Percentiles rank a stretch among this genome's conserved stretches.
These are phyloP conservation scores for Heterochromis multidens DNA, from an alignment of 2,113 vertebrate species.

Conservation along the genomic window DNA sequence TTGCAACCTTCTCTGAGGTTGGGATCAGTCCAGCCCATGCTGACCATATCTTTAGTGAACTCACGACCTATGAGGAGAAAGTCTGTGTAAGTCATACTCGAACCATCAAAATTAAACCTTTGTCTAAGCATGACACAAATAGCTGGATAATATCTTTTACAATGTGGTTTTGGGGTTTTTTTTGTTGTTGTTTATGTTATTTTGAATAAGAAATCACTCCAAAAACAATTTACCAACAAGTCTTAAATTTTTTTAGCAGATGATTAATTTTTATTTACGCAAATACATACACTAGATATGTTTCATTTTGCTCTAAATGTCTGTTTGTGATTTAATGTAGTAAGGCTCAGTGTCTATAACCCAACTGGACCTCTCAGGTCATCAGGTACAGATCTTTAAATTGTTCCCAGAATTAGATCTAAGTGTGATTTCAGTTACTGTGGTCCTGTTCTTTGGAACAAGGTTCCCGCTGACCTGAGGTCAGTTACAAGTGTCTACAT, in stretches of 20 bases:
- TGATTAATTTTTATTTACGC: neutral
- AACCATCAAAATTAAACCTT: neutral
- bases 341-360: neutral
- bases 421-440: neutral
- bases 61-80: slow-evolving; percentile 83
- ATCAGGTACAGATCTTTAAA: too few relatives aligned
- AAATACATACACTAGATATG: neutral
- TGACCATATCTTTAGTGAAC: slow-evolving; percentile 87
- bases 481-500: too few relatives aligned
- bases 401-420: too few relatives aligned
- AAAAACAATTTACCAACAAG: neutral
- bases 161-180: neutral
- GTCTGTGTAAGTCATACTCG: slow-evolving; percentile 77
- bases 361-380: neutral
- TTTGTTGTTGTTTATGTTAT: neutral
- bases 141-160: neutral
- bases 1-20: slow-evolving; percentile 82
- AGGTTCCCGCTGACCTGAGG: neutral
- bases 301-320: neutral
- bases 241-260: neutral
- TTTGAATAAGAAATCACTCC: neutral
- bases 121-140: neutral
- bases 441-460: neutral
- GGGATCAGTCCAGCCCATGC: slow-evolving; percentile 89
- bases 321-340: neutral